Evolutionary conservation across 2,888 invertebrate genomes (phyloP).

Genomic region (Drosophila nr. perissopoda): DNA sequence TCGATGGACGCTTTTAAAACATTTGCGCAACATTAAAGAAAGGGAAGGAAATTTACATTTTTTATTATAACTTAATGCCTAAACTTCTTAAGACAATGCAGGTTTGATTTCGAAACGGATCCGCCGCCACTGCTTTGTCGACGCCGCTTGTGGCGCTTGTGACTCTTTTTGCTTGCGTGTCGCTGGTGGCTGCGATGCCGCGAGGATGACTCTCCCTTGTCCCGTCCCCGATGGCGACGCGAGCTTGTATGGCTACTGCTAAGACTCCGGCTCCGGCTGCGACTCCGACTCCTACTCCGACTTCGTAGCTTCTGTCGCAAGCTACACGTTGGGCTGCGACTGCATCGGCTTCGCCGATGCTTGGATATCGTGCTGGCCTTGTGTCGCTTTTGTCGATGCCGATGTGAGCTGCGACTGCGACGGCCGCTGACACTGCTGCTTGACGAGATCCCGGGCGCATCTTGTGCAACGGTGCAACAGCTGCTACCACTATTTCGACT

Average conservation of each 20-base stretch:
- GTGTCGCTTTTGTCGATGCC: slow-evolving; percentile 34
- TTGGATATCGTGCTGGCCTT: slow-evolving; percentile 39
- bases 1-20: slow-evolving; percentile 18
- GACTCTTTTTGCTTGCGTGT: slow-evolving; percentile 54
- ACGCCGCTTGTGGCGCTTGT: slow-evolving; percentile 68
- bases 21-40: slow-evolving; percentile 37
- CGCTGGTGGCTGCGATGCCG: slow-evolving; percentile 29
- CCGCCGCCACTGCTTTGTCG: slow-evolving; percentile 53
- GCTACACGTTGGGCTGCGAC: slow-evolving; percentile 35
- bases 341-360: slow-evolving; percentile 36
- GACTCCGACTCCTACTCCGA: slow-evolving; percentile 27
- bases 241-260: slow-evolving; percentile 46
- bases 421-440: slow-evolving; percentile 49
- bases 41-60: slow-evolving; percentile 35
- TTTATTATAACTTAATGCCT: slow-evolving; percentile 16
- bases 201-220: slow-evolving; percentile 27
- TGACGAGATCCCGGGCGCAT: slow-evolving; percentile 35
- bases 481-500: slow-evolving; percentile 59
- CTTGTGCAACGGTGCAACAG: slow-evolving; percentile 28
- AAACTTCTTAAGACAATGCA: slow-evolving; percentile 23
- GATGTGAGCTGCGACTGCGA: slow-evolving; percentile 45
- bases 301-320: slow-evolving; percentile 33
- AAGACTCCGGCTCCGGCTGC: slow-evolving; percentile 34
- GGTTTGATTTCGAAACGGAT: slow-evolving; percentile 43
- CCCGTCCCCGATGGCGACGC: slow-evolving; percentile 37